These are phyloP conservation scores for Ptiloglossa arizonensis DNA, from an alignment of 1,140 invertebrate genomes.

Conservation along the genomic window DNA sequence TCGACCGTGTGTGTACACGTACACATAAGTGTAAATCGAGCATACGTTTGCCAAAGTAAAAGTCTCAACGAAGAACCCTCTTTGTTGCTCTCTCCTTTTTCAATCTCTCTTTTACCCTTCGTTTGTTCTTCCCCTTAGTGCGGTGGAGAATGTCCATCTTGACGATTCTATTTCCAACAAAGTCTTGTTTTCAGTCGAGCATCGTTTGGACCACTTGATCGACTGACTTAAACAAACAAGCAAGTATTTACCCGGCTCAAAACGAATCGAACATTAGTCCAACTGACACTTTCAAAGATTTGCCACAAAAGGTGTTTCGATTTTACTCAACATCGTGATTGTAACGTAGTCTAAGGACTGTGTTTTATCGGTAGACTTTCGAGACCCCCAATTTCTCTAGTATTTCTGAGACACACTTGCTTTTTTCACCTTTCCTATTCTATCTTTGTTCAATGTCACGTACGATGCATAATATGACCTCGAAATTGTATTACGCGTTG, in stretches of 20 bases:
- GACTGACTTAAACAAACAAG: slow-evolving; percentile 38
- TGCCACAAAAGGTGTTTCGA: not conserved
- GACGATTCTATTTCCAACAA: slow-evolving; percentile 46
- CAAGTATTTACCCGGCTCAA: not conserved
- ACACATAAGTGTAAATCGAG: slow-evolving; percentile 27
- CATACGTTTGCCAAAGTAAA: slow-evolving; percentile 30
- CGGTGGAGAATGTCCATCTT: slow-evolving; percentile 47
- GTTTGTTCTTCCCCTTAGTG: not conserved
- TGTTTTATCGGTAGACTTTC: no score
- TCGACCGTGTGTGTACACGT: slow-evolving; percentile 19
- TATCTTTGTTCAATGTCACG: no score
- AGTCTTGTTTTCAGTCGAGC: slow-evolving; percentile 27
- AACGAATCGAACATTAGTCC: slow-evolving; percentile 2
- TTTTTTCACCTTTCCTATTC: no score
- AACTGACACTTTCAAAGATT: not conserved
- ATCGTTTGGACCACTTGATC: slow-evolving; percentile 5
- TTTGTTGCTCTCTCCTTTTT: slow-evolving; percentile 12
- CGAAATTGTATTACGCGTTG: no score
- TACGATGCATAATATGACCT: no score
- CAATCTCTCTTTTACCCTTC: not conserved
- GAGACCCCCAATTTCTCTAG: no score
- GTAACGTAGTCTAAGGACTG: no score
- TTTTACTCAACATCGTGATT: not conserved
- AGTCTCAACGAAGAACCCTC: slow-evolving; percentile 6
- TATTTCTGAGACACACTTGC: no score